A percentile compares a stretch with the other conserved stretches of the same genome.
These are phyloP conservation scores for Coreoperca whiteheadi DNA, from an alignment of 2,113 vertebrate genomes.

Conservation along the genomic window DNA sequence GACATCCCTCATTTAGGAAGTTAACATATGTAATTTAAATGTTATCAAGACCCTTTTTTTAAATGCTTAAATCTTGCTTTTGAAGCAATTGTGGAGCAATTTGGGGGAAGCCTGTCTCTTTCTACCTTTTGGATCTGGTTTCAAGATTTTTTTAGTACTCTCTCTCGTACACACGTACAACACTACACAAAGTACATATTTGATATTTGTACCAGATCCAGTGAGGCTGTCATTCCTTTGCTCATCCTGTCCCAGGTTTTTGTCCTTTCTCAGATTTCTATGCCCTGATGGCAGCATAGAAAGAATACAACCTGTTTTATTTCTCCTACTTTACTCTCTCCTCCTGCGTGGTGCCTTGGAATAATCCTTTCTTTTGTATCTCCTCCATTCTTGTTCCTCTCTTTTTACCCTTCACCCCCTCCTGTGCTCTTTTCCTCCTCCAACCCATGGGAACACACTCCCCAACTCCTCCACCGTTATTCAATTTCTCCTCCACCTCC, in stretches of 20 bases:
- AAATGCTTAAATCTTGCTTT: background rate
- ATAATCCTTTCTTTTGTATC: slow-evolving; percentile 81
- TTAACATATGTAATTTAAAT: background rate
- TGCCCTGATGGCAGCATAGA: slow-evolving; percentile 83
- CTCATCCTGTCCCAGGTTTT: slow-evolving; percentile 64
- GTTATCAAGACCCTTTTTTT: background rate
- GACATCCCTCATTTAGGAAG: slow-evolving; percentile 28
- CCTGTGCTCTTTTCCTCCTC: slow-evolving; percentile 45
- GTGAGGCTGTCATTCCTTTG: slow-evolving; percentile 79
- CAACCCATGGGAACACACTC: slow-evolving; percentile 68
- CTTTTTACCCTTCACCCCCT: slow-evolving; percentile 46
- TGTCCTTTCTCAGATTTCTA: slow-evolving; percentile 82
- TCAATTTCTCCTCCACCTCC: slow-evolving; percentile 68
- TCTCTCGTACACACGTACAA: background rate
- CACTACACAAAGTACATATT: slow-evolving; percentile 35
- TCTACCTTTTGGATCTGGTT: slow-evolving; percentile 78
- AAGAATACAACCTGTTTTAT: slow-evolving; percentile 72
- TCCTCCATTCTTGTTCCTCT: slow-evolving; percentile 74
- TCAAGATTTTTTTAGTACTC: slow-evolving; percentile 1
- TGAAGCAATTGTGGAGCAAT: background rate
- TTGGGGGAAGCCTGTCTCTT: slow-evolving; percentile 65
- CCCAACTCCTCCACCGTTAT: slow-evolving; percentile 57
- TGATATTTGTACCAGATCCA: slow-evolving; percentile 69
- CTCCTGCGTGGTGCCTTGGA: slow-evolving; percentile 77
- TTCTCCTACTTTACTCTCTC: slow-evolving; percentile 68